Conservation (phyloP, 2,797 vertebrate genomes). For the Coregonus sp. region DNA sequence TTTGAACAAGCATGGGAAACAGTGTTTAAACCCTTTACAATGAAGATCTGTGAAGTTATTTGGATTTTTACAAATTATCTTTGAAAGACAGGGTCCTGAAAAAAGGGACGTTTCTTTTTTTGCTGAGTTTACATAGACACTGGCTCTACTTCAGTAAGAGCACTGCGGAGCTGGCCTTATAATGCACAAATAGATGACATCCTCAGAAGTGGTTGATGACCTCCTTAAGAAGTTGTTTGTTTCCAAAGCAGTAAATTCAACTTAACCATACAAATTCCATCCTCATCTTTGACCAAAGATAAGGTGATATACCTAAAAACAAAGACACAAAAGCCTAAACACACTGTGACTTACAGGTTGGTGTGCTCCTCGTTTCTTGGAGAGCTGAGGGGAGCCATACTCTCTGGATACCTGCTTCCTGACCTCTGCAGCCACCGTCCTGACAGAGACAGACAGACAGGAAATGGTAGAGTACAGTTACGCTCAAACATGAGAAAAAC, state of each 20-base stretch:
- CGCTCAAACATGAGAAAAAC: not conserved
- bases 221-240: not conserved
- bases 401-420: constrained; percentile 90
- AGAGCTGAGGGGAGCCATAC: constrained; percentile 87
- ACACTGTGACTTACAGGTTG: constrained; percentile 77
- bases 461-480: not conserved
- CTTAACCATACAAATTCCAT: not conserved
- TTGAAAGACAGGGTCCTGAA: too few relatives aligned
- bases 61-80: too few relatives aligned
- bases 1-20: too few relatives aligned
- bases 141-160: too few relatives aligned
- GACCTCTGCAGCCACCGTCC: constrained; percentile 89
- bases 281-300: not conserved
- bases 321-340: not conserved
- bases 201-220: not conserved
- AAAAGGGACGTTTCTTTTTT: too few relatives aligned
- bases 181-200: not conserved
- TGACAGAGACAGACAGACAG: constrained; percentile 46
- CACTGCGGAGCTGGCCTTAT: too few relatives aligned
- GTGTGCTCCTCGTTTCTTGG: constrained; percentile 80
- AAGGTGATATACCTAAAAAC: not conserved
- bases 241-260: not conserved
- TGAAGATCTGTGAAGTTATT: too few relatives aligned
- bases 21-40: too few relatives aligned
- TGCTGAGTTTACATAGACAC: too few relatives aligned